Evolutionary conservation across 2,888 invertebrate genomes (phyloP), one percentile per base, ranked within the genome.

Genomic region (Sylvicola fuscatus): DNA sequence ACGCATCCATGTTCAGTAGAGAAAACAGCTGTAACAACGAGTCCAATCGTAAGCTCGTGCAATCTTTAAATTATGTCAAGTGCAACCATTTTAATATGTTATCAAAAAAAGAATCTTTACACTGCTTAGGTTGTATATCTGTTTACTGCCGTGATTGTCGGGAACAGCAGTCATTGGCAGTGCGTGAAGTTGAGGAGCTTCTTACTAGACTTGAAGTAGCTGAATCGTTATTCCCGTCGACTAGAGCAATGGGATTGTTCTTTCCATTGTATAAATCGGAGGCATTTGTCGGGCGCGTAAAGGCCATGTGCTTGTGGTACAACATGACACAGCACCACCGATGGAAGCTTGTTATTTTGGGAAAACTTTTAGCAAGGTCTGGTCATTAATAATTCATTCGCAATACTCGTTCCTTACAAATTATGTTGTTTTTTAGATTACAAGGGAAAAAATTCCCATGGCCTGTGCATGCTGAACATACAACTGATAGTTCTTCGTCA

Each of bases 261-360:
- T 80, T 79, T 61, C 76, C 78, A 11, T 60, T 75, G 12, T 57
- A 58, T 43, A 56, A 54, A 40, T 55, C 53, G 15, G 53, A 51
- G 38, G 49, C 47, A 37, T 58, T 56, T 46, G 51, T 60, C 31
- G 54, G 53, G 2, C 52, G 53, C 27, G 58, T 61, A 21, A 61
- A 72, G 62, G 78, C 86, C 10, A 74, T 92, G 70, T 86, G 83
- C 49, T 63, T 89, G 3, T 93, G 92, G 90, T 81, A 80, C 55
- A 93, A 92, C 58, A 78, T 83, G 52, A 82, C 83, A 1, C 70
- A 72, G 45, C 82, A 86, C 54, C 75, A 89, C 54, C 70, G 81
- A 34, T 64, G 86, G 36, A 86, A 83, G 56, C 60, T 92, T 43
- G 63, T 77, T 40, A 73, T 82, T 40, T 59, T 83, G 46, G 73